phyloP scores from a whole-genome alignment of 1,140 invertebrate species.

The Harlomillsia oculata region DNA sequence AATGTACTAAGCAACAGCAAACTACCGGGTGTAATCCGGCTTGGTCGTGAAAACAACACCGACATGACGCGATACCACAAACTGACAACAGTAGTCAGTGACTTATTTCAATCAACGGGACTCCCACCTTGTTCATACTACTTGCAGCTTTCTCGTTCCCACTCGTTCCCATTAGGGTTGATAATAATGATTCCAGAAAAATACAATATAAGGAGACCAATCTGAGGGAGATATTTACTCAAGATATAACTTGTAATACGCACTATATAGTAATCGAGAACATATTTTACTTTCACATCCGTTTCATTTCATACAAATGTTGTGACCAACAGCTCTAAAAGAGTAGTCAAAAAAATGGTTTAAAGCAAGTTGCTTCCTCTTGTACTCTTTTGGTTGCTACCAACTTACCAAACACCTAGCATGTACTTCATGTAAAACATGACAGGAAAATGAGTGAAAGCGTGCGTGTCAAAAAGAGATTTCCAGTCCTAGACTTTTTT shows the following conservation, averaged over 20 bases:
- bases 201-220: not conserved
- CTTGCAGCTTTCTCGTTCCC: no score
- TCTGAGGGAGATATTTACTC: no score
- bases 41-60: no score
- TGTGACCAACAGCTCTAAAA: not conserved
- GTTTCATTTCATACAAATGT: not conserved
- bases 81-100: no score
- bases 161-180: no score
- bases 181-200: no score
- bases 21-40: no score
- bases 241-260: not conserved
- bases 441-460: conserved; percentile 11
- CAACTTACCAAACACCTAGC: conserved; percentile 1
- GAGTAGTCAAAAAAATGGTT: not conserved
- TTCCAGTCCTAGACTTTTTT: conserved; percentile 4
- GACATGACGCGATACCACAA: no score
- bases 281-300: not conserved
- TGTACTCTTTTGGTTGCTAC: not conserved
- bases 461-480: conserved; percentile 15
- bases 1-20: no score
- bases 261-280: not conserved
- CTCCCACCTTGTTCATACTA: no score
- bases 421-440: conserved; percentile 13
- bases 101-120: no score
- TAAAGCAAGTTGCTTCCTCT: not conserved